Evolutionary conservation across 2,888 invertebrate species (phyloP), one percentile per base, ranked within the genome.

Genomic region (Thecophora atra): DNA sequence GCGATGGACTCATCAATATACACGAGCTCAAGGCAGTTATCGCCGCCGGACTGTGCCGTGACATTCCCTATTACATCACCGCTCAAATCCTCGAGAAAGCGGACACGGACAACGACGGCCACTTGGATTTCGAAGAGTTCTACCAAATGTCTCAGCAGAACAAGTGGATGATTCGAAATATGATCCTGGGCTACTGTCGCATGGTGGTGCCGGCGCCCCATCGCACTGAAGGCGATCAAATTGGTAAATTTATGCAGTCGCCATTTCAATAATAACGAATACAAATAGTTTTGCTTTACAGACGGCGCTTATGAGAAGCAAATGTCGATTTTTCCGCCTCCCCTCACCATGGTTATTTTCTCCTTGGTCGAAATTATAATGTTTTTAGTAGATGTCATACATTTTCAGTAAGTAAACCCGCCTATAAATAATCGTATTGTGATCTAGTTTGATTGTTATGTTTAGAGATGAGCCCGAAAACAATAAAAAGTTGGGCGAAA

Each of bases 251-350:
- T 37, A 37, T 8, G 37, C n/a, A 21, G 8, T 30, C 28, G 26
- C 28, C 13, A 30, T 5, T 21, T 15, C 1, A 26, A 60, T 28
- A 60, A 42, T 5, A 7, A 21, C n/a, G 21, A 37, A 37, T n/a
- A 37, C 11, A 37, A 47, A 56, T 28, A 56, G n/a, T n/a, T n/a
- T n/a, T n/a, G n/a, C n/a, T 26, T 73, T 54, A 4, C 56, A 89
- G 93, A 93, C 88, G 93, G 93, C 3, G 91, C 92, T 7, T 97
- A 97, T 86, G 93, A 96, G 81, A 93, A 95, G 79, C 93, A 97
- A 83, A 99, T 98, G 88, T 92, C 91, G 74, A 97, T 99, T 83
- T 93, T 92, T 84, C 99, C 98, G 17, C 99, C 98, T 0, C 92
- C 95, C 0, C 83, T 99, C 70, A 95, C 96, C 82, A 97, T 99